phyloP scores from a whole-genome alignment of 2,113 vertebrate species.

The Hystrix cristata region DNA sequence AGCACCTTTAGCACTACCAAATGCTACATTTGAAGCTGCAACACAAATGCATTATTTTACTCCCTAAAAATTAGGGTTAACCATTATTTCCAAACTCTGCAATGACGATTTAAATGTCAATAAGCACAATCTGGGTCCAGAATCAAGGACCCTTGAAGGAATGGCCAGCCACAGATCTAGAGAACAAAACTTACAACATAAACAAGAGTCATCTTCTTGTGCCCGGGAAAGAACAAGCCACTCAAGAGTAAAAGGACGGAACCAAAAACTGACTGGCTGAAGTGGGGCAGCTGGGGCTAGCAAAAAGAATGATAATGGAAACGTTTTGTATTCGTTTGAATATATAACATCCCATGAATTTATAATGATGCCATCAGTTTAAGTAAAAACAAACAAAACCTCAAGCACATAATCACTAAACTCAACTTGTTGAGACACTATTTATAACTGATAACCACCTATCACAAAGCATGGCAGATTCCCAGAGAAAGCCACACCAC shows the following conservation, averaged over 20 bases:
- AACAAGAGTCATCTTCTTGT: not conserved
- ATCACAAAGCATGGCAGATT: not conserved
- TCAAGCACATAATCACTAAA: not conserved
- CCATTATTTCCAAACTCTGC: not conserved
- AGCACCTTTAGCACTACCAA: not conserved
- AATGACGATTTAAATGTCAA: not conserved
- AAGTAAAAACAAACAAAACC: not conserved
- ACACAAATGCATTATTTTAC: not conserved
- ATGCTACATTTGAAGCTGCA: conserved; percentile 54
- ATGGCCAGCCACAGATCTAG: not conserved
- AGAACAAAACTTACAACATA: not conserved
- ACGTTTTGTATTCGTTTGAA: not conserved
- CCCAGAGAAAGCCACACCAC: not conserved
- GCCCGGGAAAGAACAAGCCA: not conserved
- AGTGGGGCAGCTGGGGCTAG: not conserved
- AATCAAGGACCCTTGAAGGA: not conserved
- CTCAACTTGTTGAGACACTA: not conserved
- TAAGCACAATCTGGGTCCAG: not conserved
- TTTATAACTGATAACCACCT: not conserved
- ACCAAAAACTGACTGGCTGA: not conserved
- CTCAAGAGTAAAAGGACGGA: not conserved
- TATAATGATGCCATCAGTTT: not conserved
- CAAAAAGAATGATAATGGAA: not conserved
- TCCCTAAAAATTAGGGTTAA: not conserved
- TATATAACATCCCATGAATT: not conserved